Base-by-base conservation (phyloP, 2,888 invertebrate genomes). In the Acrocera orbiculus region DNA sequence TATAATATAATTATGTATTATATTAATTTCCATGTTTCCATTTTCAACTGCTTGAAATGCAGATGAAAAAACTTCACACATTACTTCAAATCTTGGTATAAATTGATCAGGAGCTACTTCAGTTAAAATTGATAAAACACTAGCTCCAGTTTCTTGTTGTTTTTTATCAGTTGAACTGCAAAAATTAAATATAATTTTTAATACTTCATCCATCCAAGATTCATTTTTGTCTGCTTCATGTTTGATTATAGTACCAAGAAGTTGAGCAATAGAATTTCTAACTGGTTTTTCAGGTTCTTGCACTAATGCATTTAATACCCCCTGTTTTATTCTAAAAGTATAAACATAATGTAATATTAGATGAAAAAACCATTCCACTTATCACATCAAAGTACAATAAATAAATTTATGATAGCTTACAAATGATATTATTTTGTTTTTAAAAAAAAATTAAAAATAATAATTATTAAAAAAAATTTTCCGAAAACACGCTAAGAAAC, bases 91-190 rank as follows among this genome's bases (percentile, higher is more conserved):
- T 50, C 79, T 74, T n/a, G 67, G 64, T 30, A 72, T 61, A 48
- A 79, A 73, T 40, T 75, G 72, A 43, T 74, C 71, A 23, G 74
- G 69, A 5, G 79, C 73, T 10, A 71, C 63, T 48, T 77, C 74
- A 6, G 78, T 70, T 47, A 82, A 69, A 30, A 69, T 69, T 30
- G 74, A 70, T 46, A 81, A 61, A 13, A 75, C 70, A 3, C 60
- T 54, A 19, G 59, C 52, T 4, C 61, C 61, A 35, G 52, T 44
- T 42, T 59, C 58, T 38, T 52, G 55, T 47, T 56, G 50, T 19
- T 47, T 50, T 2, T 52, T 46, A 49, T 61, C 56, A 3, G 51
- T 32, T 3, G 52, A 48, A 29, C 44, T 50, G 38, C 56, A 54
- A 28, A 49, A 49, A n/a, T 43, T 47, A 38, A 51, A 58, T 24